These are phyloP conservation scores for Phenganax subtilis DNA, from an alignment of 92 coral and sea anemone species.

Conservation along the genomic window DNA sequence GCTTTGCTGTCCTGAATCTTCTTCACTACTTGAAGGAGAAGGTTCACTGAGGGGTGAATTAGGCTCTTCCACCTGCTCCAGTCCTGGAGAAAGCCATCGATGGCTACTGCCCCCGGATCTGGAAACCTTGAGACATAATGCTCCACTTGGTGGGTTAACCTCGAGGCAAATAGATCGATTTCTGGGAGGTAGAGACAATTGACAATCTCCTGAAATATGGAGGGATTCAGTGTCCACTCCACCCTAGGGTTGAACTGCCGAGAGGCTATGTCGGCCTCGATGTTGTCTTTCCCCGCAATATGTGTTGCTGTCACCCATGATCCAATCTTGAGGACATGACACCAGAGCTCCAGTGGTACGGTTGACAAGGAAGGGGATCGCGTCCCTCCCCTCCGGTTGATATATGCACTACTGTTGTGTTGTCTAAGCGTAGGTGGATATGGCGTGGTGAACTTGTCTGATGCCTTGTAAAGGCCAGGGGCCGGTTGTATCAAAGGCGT, in stretches of 20 bases:
- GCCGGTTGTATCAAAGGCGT: too few species aligned
- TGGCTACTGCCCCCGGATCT: conserved; percentile 56
- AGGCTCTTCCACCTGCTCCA: conserved; percentile 48
- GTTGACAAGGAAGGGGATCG: conserved; percentile 24
- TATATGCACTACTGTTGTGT: conserved; percentile 51
- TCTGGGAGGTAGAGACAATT: conserved; percentile 45
- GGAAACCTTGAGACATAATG: conserved; percentile 51
- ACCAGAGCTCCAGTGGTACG: conserved; percentile 49
- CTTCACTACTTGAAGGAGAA: conserved; percentile 44
- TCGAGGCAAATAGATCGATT: conserved; percentile 57
- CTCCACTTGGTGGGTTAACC: conserved; percentile 46
- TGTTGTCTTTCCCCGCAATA: conserved; percentile 55
- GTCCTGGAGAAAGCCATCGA: conserved; percentile 53
- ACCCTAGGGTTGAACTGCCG: conserved; percentile 40
- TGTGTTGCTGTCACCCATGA: conserved; percentile 58
- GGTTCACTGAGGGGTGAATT: conserved; percentile 48
- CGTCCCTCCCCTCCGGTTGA: conserved; percentile 49
- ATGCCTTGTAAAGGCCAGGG: conserved; percentile 27
- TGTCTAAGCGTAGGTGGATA: conserved; percentile 53
- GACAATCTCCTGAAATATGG: conserved; percentile 18
- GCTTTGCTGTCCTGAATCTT: conserved; percentile 46
- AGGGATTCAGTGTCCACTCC: conserved; percentile 46
- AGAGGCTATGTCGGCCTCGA: conserved; percentile 63
- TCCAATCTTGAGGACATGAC: conserved; percentile 36
- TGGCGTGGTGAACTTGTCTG: not conserved